Conservation (phyloP, 2,888 invertebrate genomes). For the Drosophila prostipennis region DNA sequence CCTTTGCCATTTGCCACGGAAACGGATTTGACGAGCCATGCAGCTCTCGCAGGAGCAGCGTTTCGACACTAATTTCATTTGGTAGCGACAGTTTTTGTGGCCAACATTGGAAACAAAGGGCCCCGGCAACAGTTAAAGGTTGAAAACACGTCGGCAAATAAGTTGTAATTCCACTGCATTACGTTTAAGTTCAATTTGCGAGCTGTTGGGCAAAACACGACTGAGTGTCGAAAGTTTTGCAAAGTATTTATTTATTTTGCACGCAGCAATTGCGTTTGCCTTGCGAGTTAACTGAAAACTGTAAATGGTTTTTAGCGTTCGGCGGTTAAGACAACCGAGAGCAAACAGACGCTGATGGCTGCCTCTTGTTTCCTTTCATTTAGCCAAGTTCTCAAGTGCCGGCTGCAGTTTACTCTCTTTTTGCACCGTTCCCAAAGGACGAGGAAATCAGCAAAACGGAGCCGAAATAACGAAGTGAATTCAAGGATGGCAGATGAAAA, state of each 20-base stretch:
- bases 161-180: conserved; percentile 67
- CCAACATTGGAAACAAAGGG: conserved; percentile 24
- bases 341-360: conserved; percentile 44
- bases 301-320: conserved; percentile 52
- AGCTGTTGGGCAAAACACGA: conserved; percentile 13
- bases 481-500: conserved; percentile 1
- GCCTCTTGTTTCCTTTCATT: conserved; percentile 50
- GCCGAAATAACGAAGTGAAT: conserved; percentile 11
- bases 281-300: conserved; percentile 46
- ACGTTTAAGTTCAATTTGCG: conserved; percentile 69
- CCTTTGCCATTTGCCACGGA: conserved; percentile 48
- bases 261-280: conserved; percentile 54
- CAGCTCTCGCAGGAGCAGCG: conserved; percentile 63
- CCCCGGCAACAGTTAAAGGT: conserved; percentile 23
- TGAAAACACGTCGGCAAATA: conserved; percentile 28
- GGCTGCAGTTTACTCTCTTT: conserved; percentile 20
- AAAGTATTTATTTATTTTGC: conserved; percentile 64
- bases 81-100: conserved; percentile 56
- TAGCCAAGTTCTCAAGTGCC: conserved; percentile 57
- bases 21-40: conserved; percentile 50
- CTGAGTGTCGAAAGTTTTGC: conserved; percentile 26
- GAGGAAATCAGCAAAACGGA: conserved; percentile 4
- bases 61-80: conserved; percentile 81
- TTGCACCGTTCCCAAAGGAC: conserved; percentile 4
- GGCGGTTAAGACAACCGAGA: conserved; percentile 45